Percentiles rank a stretch among this genome's conserved stretches.
phyloP scores from a whole-genome alignment of 2,797 vertebrate genomes.

The Mico argentatus region DNA sequence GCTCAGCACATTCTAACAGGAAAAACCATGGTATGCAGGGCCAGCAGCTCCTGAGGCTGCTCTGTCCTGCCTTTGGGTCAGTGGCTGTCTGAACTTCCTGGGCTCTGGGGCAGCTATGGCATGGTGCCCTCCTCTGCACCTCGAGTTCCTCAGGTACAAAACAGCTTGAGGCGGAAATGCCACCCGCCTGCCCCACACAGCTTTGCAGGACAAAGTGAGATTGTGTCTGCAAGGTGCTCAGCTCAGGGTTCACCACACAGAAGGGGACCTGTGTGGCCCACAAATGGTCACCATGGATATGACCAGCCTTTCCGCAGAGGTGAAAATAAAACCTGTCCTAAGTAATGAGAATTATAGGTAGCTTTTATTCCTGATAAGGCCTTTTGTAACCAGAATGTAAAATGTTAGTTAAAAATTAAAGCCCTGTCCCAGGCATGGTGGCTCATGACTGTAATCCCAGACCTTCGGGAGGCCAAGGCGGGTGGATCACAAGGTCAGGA shows the following conservation, averaged over 20 bases:
- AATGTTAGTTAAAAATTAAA: background rate
- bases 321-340: background rate
- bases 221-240: fast-evolving
- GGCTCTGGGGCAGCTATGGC: background rate
- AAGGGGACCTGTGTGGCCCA: background rate
- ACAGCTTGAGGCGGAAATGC: background rate
- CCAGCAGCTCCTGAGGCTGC: background rate
- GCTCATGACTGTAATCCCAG: no score
- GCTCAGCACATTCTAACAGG: background rate
- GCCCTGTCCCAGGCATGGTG: background rate
- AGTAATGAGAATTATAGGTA: background rate
- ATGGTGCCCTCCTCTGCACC: background rate
- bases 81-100: background rate
- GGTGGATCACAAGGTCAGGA: no score
- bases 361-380: background rate
- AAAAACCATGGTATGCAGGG: no score
- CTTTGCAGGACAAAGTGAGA: background rate
- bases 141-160: background rate
- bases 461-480: no score
- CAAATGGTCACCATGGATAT: background rate
- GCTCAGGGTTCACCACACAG: background rate
- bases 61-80: background rate
- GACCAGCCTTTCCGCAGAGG: background rate
- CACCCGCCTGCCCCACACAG: background rate
- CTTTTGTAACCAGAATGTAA: background rate